phyloP scores from a whole-genome alignment of 2,113 vertebrate species.

The Takifugu flavidus region DNA sequence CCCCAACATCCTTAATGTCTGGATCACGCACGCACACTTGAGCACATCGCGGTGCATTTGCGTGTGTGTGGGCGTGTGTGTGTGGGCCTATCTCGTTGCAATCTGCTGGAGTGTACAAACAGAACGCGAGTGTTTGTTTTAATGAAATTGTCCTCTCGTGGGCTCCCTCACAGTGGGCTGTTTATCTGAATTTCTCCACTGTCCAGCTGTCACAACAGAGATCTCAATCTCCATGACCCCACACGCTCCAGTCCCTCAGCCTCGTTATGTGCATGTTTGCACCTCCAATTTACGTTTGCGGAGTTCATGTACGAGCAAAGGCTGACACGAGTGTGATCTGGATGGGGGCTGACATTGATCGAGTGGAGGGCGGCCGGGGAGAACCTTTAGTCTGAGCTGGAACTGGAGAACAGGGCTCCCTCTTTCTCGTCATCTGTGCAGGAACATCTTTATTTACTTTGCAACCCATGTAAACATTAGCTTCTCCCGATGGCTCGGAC shows the following conservation, averaged over 20 bases:
- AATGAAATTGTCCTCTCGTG: constrained; percentile 52
- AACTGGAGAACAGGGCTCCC: constrained; percentile 14
- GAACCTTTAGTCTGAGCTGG: constrained; percentile 39
- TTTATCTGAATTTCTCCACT: constrained; percentile 71
- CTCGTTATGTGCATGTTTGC: constrained; percentile 38
- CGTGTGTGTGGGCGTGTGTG: constrained; percentile 45
- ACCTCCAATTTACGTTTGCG: constrained; percentile 13
- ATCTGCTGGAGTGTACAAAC: constrained; percentile 49
- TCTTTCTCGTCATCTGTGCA: constrained; percentile 1
- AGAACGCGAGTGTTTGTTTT: constrained; percentile 66
- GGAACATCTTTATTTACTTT: constrained; percentile 1
- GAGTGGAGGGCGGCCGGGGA: constrained; percentile 46
- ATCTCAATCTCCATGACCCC: constrained; percentile 68
- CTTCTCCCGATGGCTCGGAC: too few species aligned
- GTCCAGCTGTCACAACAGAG: constrained; percentile 77
- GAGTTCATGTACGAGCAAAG: constrained; percentile 3
- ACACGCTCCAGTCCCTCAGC: constrained; percentile 36
- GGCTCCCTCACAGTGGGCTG: constrained; percentile 44
- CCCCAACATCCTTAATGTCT: constrained; percentile 53
- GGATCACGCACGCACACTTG: constrained; percentile 31
- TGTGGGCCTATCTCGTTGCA: constrained; percentile 31
- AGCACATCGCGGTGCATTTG: constrained; percentile 47
- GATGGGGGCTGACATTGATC: constrained; percentile 61
- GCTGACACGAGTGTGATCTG: constrained; percentile 42
- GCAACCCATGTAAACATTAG: too few species aligned